Conservation (phyloP, 2,113 vertebrate genomes). For the Alces alces region DNA sequence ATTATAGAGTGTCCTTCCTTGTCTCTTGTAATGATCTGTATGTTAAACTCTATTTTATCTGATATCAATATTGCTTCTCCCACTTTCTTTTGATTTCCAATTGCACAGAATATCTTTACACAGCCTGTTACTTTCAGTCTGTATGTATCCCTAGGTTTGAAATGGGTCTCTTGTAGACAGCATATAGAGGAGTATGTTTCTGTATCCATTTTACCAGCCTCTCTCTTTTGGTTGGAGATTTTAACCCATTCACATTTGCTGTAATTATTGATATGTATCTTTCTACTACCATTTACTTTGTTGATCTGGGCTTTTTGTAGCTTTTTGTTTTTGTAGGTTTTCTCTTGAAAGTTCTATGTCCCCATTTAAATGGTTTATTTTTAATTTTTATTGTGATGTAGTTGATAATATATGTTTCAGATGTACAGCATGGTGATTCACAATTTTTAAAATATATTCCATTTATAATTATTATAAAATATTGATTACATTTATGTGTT, state of each 20-base stretch:
- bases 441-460: background rate
- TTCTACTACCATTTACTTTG: background rate
- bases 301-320: background rate
- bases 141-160: background rate
- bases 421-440: background rate
- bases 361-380: background rate
- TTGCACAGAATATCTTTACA: background rate
- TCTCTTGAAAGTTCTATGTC: background rate
- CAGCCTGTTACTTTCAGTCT: background rate
- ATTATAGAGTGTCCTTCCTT: background rate
- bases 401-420: background rate
- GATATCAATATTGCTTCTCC: background rate
- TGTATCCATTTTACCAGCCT: background rate
- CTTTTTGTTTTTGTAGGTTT: background rate
- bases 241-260: background rate
- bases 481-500: background rate
- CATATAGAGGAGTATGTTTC: background rate
- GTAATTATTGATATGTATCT: background rate
- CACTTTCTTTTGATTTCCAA: background rate
- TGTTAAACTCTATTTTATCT: background rate
- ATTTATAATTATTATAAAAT: background rate
- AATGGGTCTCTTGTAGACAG: background rate
- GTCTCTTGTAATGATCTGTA: background rate
- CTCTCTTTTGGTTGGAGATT: background rate
- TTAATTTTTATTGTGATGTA: background rate